A percentile compares a stretch with the other conserved stretches of the same genome.
Conservation (phyloP, 1,140 invertebrate species). For the Tetramorium simillimum region DNA sequence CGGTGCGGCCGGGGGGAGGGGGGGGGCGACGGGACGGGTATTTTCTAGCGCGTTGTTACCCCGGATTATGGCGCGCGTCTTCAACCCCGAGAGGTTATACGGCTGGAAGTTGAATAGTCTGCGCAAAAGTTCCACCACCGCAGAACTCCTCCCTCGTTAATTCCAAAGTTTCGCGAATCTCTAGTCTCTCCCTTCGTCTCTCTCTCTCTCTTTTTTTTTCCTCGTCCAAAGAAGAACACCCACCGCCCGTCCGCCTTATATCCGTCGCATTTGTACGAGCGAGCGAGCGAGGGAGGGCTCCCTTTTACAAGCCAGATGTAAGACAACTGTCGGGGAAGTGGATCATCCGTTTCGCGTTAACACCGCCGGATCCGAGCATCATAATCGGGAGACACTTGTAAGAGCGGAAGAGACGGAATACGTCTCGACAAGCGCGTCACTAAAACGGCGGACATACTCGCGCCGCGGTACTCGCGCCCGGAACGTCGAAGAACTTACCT, state of each 20-base stretch:
- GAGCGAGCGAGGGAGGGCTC: slow-evolving; percentile 10
- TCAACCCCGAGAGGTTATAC: slow-evolving; percentile 70
- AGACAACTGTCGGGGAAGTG: slow-evolving; percentile 57
- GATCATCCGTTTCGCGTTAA: slow-evolving; percentile 65
- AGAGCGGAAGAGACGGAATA: too few species aligned
- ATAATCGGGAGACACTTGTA: not conserved
- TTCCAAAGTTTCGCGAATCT: slow-evolving; percentile 75
- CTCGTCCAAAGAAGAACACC: not conserved
- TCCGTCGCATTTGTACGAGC: slow-evolving; percentile 45
- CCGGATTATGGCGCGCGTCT: slow-evolving; percentile 73
- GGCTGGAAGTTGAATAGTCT: slow-evolving; percentile 74
- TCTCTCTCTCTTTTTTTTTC: not conserved
- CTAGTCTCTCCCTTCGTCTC: slow-evolving; percentile 32
- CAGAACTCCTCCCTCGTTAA: slow-evolving; percentile 71
- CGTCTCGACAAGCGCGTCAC: too few species aligned
- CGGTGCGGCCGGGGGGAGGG: not conserved
- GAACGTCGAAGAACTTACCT: too few species aligned
- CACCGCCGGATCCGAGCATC: not conserved
- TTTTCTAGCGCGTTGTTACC: slow-evolving; percentile 72
- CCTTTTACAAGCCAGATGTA: slow-evolving; percentile 60
- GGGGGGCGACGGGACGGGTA: slow-evolving; percentile 33
- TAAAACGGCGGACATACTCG: too few species aligned
- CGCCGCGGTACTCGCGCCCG: too few species aligned
- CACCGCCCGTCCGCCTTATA: slow-evolving; percentile 16
- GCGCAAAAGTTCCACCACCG: slow-evolving; percentile 68